phyloP scores from a whole-genome alignment of 2,113 vertebrate species.

The Poecile atricapillus region DNA sequence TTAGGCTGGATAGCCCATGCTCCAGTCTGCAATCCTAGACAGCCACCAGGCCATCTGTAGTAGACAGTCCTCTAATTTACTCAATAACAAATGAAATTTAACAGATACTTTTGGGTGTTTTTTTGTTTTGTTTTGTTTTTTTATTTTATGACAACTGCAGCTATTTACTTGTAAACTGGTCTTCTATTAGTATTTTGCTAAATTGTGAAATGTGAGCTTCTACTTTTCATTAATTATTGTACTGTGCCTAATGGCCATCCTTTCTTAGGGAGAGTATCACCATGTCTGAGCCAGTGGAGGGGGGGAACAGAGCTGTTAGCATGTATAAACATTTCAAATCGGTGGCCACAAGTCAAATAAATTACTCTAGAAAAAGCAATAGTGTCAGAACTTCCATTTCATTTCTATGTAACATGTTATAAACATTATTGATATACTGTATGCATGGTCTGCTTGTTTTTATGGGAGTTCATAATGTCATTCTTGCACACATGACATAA shows the following conservation, averaged over 20 bases:
- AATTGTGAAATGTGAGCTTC: not conserved
- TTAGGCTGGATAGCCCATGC: conserved; percentile 22
- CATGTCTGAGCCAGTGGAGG: not conserved
- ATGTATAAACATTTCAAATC: not conserved
- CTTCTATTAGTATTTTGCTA: not conserved
- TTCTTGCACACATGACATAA: not conserved
- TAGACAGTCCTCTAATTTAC: not conserved
- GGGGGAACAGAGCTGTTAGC: not conserved
- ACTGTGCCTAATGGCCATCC: not conserved
- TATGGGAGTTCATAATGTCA: not conserved
- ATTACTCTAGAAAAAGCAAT: not conserved
- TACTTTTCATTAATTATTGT: not conserved
- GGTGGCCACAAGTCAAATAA: not conserved
- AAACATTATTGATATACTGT: not conserved
- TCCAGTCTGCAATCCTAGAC: conserved; percentile 37
- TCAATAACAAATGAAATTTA: not conserved
- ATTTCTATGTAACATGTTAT: not conserved
- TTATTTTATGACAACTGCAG: not conserved
- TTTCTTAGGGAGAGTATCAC: not conserved
- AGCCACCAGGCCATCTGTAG: conserved; percentile 15
- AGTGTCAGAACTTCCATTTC: not conserved
- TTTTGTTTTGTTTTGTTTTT: too few species aligned
- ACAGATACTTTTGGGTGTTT: not conserved
- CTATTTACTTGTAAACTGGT: not conserved
- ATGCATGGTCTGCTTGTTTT: not conserved